These are phyloP conservation scores for Drosophila saltans DNA, from an alignment of 1,140 invertebrate genomes.

Conservation along the genomic window DNA sequence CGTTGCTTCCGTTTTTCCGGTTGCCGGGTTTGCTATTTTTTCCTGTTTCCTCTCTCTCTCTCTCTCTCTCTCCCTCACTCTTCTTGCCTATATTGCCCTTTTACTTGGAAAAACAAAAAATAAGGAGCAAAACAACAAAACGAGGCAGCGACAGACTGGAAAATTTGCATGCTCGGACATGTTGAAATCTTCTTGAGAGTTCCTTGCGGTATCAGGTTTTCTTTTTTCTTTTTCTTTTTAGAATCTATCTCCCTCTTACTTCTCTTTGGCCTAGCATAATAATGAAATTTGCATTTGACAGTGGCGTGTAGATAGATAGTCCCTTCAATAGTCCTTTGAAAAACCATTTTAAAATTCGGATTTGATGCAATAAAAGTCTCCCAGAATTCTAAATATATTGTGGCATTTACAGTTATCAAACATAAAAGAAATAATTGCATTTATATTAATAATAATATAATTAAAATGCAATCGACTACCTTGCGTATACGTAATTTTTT, in stretches of 20 bases:
- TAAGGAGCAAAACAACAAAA: slow-evolving; percentile 16
- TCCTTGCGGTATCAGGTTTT: slow-evolving; percentile 51
- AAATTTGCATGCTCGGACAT: slow-evolving; percentile 82
- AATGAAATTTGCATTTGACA: slow-evolving; percentile 75
- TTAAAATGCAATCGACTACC: too few species aligned
- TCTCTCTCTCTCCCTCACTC: slow-evolving; percentile 29
- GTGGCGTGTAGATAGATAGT: slow-evolving; percentile 45
- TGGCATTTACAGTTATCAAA: too few species aligned
- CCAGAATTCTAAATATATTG: too few species aligned
- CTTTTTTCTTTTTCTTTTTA: slow-evolving; percentile 2
- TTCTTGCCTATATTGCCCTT: slow-evolving; percentile 41
- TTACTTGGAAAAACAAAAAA: slow-evolving; percentile 43
- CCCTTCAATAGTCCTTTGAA: slow-evolving; percentile 6
- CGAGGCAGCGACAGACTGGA: slow-evolving; percentile 77
- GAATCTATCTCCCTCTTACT: slow-evolving; percentile 23
- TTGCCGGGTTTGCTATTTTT: slow-evolving; percentile 78
- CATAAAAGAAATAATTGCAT: too few species aligned
- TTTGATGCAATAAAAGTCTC: not conserved
- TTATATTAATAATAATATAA: too few species aligned
- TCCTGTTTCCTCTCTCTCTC: slow-evolving; percentile 46
- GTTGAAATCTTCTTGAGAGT: slow-evolving; percentile 77
- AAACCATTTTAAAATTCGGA: slow-evolving; percentile 12
- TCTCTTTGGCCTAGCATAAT: slow-evolving; percentile 51
- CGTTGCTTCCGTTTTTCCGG: slow-evolving; percentile 80
- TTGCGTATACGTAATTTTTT: too few species aligned